These are phyloP conservation scores for Sardinella longiceps DNA, from an alignment of 2,797 vertebrate species.

Conservation along the genomic window DNA sequence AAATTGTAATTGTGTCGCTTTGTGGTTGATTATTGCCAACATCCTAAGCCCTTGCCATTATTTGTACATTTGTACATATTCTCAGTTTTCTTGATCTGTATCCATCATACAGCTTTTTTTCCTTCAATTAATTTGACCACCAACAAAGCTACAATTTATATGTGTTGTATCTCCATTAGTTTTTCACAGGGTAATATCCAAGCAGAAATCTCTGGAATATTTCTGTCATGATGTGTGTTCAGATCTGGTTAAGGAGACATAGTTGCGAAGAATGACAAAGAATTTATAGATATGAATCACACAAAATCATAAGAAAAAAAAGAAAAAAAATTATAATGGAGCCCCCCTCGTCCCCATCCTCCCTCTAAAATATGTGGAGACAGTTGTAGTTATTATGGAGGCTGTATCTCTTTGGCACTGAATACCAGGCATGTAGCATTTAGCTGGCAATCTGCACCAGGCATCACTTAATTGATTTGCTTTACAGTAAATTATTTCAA, in stretches of 20 bases:
- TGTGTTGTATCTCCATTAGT: background rate
- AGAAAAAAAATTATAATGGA: no score
- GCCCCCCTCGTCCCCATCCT: background rate
- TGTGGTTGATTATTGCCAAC: background rate
- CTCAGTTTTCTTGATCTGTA: background rate
- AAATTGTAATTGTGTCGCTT: background rate
- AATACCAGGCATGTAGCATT: slow-evolving; percentile 37
- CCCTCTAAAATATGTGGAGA: slow-evolving; percentile 15
- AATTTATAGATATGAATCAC: background rate
- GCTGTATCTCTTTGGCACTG: slow-evolving; percentile 51
- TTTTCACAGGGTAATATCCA: background rate
- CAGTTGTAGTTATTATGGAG: slow-evolving; percentile 21
- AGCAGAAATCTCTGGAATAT: background rate
- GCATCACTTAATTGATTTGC: slow-evolving; percentile 63
- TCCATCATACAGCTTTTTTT: background rate
- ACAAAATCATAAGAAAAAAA: background rate
- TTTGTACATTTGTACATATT: background rate
- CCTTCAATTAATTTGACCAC: background rate
- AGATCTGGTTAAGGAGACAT: background rate
- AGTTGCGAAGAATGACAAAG: background rate
- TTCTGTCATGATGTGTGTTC: background rate
- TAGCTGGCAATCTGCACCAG: slow-evolving; percentile 49
- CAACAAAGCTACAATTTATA: background rate
- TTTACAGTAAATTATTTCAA: slow-evolving; percentile 61
- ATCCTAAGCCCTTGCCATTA: background rate